phyloP scores from a whole-genome alignment of 2,113 vertebrate species.

The Dromiciops gliroides region DNA sequence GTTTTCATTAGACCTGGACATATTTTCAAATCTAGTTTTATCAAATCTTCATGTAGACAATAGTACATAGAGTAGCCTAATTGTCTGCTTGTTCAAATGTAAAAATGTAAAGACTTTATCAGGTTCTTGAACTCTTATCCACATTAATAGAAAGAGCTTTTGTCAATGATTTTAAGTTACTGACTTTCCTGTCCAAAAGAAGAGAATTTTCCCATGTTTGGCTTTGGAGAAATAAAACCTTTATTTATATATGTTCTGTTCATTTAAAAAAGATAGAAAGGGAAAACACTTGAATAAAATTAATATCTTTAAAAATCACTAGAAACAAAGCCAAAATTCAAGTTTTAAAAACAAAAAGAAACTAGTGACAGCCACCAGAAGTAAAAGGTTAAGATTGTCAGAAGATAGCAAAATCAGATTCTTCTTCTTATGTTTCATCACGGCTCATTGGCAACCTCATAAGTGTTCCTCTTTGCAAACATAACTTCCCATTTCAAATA shows the following conservation, averaged over 20 bases:
- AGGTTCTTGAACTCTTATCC: constrained; percentile 1
- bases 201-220: constrained; percentile 23
- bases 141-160: not conserved
- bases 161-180: constrained; percentile 20
- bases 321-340: constrained; percentile 54
- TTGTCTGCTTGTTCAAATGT: not conserved
- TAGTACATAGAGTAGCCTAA: not conserved
- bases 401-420: not conserved
- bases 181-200: constrained; percentile 26
- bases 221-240: constrained; percentile 68
- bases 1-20: constrained; percentile 5
- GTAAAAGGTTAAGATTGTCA: not conserved
- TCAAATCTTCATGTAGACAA: constrained; percentile 3
- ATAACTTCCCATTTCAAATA: constrained; percentile 8
- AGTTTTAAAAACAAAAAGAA: constrained; percentile 57
- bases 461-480: not conserved
- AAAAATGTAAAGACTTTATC: not conserved
- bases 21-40: constrained; percentile 16
- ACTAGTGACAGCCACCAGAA: not conserved
- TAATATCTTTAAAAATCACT: constrained; percentile 46
- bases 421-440: not conserved
- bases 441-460: not conserved
- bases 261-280: constrained; percentile 53
- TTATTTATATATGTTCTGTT: constrained; percentile 66
- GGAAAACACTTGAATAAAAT: constrained; percentile 58